Evolutionary conservation across 1,140 invertebrate species (phyloP).

Genomic region (Mesaphorura yosii): DNA sequence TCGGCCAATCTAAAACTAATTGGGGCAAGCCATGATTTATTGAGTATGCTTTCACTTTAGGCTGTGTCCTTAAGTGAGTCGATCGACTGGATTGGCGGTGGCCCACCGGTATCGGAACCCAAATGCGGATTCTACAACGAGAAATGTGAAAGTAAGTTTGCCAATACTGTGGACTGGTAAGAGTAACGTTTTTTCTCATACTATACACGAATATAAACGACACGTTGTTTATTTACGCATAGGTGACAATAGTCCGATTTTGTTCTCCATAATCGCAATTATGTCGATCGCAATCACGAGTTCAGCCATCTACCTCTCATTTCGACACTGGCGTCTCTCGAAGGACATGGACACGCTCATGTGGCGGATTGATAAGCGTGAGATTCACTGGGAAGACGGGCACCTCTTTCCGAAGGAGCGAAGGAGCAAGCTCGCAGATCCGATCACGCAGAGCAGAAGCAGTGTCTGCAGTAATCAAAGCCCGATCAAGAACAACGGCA

Average conservation of each 20-base stretch:
- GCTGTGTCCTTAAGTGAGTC: constrained; percentile 51
- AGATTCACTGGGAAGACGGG: constrained; percentile 48
- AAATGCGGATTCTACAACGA: constrained; percentile 80
- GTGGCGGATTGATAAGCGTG: constrained; percentile 90
- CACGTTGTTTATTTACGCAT: too few relatives aligned
- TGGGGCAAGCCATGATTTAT: too few relatives aligned
- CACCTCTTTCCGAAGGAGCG: neutral
- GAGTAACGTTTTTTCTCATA: neutral
- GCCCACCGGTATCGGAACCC: constrained; percentile 83
- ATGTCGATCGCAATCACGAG: constrained; percentile 9
- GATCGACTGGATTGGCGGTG: constrained; percentile 64
- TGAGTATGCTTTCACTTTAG: too few relatives aligned
- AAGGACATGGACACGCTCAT: constrained; percentile 84
- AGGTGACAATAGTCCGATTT: constrained; percentile 17
- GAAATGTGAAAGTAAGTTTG: constrained; percentile 71
- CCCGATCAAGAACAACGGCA: neutral
- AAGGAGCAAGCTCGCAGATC: too few relatives aligned
- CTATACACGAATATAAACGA: too few relatives aligned
- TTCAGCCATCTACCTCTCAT: constrained; percentile 38
- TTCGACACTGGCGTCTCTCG: constrained; percentile 87
- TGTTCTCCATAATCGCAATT: constrained; percentile 10
- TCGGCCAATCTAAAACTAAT: too few relatives aligned
- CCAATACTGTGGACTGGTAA: neutral
- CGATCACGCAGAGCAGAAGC: too few relatives aligned
- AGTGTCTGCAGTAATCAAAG: too few relatives aligned